phyloP scores from a whole-genome alignment of 2,797 vertebrate species.

The Urosaurus nigricauda region DNA sequence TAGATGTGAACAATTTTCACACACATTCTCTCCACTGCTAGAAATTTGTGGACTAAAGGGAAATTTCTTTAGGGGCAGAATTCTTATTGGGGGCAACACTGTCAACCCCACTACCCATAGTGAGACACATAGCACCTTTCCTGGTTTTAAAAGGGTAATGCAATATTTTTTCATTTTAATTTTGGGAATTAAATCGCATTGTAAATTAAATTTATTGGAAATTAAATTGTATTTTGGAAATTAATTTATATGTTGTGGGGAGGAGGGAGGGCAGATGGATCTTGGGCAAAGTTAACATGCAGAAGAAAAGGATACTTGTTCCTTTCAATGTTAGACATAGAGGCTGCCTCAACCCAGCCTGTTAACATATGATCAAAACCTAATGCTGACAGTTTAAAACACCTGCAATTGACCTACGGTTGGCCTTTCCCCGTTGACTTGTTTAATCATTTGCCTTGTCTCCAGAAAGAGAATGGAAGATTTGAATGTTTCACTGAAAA shows the following conservation, averaged over 20 bases:
- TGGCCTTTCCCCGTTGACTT: slow-evolving; percentile 60
- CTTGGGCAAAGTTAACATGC: background rate
- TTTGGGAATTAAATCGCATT: background rate
- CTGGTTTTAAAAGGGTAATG: slow-evolving; percentile 7
- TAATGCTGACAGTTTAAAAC: slow-evolving; percentile 60
- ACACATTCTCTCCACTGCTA: no score
- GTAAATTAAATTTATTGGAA: background rate
- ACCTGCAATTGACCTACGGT: slow-evolving; percentile 62
- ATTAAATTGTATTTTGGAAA: background rate
- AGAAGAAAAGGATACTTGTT: slow-evolving; percentile 25
- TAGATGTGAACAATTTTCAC: no score
- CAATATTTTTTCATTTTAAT: background rate
- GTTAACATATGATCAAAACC: slow-evolving; percentile 46
- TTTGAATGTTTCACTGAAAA: slow-evolving; percentile 62
- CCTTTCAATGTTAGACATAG: slow-evolving; percentile 22
- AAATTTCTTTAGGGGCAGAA: no score
- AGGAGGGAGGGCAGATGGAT: background rate
- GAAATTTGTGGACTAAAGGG: no score
- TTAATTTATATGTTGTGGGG: background rate
- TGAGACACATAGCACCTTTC: no score
- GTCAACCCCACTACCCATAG: no score
- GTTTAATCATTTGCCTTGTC: slow-evolving; percentile 59
- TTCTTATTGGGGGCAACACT: no score
- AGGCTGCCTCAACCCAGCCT: slow-evolving; percentile 4
- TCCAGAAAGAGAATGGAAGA: slow-evolving; percentile 57